Evolutionary conservation across 1,140 invertebrate species (phyloP), one percentile per base, ranked within the genome.

Genomic region (Pogonomyrmex californicus): DNA sequence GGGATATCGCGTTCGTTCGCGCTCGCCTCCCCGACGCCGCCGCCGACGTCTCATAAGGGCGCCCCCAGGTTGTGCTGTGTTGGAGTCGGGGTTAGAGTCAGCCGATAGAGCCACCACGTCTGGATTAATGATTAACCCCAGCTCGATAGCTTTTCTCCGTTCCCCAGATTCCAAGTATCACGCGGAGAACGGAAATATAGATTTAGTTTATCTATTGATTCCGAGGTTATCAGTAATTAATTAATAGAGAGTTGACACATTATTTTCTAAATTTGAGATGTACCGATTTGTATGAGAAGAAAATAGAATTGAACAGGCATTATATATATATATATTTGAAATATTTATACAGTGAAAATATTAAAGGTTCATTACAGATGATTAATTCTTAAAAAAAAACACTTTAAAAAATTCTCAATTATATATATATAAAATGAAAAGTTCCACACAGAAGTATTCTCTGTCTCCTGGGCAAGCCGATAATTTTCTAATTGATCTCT

Each of bases 11-110:
- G 47, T 41, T 38, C 77, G 77, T 49, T 30, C 79, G 68, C 68
- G 68, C 79, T 81, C 44, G 54, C 54, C 91, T 93, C 89, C 88
- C 92, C 86, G 83, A 89, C 79, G 86, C 54, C 87, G 90, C 85
- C 86, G 85, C 81, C 90, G 91, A 79, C 87, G 90, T 91, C 87
- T 91, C 85, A 90, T 90, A 90, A 90, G 91, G 87, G 91, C 89
- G 89, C 78, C 91, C 88, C 62, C 89, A 90, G 88, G 86, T 91
- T 90, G 77, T 85, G 88, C 30, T 75, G 79, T 30, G 79, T 90
- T 88, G 88, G 62, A 90, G 75, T 76, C 86, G 85, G 87, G 90
- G 90, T 91, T 93, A 93, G 91, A 91, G 82, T 79, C 88, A 88
- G 88, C 88, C 87, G 85, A 90, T 83, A 88, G 79, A 88, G 88